Percentiles rank a stretch among this genome's conserved stretches.
Evolutionary conservation across 1,140 invertebrate species (phyloP).

Genomic region (Drosophila pruinosa): DNA sequence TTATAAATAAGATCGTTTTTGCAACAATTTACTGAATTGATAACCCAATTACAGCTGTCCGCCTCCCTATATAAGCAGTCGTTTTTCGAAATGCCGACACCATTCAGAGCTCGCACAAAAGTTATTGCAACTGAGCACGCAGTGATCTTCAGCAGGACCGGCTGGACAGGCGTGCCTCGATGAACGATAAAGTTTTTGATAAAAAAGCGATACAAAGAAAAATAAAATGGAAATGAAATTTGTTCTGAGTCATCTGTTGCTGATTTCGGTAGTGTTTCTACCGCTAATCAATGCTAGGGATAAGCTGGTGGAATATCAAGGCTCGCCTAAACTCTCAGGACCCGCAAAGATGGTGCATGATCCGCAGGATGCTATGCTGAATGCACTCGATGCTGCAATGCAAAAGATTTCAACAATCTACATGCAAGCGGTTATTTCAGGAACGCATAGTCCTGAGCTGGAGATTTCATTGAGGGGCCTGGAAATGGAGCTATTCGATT

Average conservation of each 20-base stretch:
- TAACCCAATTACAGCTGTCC: conserved; percentile 24
- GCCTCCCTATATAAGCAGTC: conserved; percentile 44
- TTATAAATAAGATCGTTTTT: conserved; percentile 17
- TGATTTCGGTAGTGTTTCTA: background rate
- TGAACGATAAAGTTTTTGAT: conserved; percentile 10
- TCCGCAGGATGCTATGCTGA: conserved; percentile 48
- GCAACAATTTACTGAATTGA: conserved; percentile 34
- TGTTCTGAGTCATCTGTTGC: background rate
- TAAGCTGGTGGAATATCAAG: conserved; percentile 26
- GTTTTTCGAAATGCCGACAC: background rate
- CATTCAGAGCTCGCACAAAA: conserved; percentile 22
- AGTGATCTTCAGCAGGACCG: conserved; percentile 52
- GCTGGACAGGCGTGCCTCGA: conserved; percentile 50
- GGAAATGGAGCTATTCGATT: conserved; percentile 69
- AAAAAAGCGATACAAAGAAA: background rate
- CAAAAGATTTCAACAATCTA: conserved; percentile 67
- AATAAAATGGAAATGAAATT: conserved; percentile 8
- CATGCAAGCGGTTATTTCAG: conserved; percentile 69
- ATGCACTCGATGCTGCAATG: conserved; percentile 56
- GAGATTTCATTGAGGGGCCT: conserved; percentile 54
- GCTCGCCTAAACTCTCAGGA: conserved; percentile 50
- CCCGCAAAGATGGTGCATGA: conserved; percentile 47
- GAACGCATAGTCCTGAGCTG: conserved; percentile 65
- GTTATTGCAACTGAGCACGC: conserved; percentile 56
- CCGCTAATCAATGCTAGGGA: conserved; percentile 7